Percentiles rank a stretch among this genome's conserved stretches.
Conservation (phyloP, 2,113 vertebrate species). For the Toxotes jaculatrix region DNA sequence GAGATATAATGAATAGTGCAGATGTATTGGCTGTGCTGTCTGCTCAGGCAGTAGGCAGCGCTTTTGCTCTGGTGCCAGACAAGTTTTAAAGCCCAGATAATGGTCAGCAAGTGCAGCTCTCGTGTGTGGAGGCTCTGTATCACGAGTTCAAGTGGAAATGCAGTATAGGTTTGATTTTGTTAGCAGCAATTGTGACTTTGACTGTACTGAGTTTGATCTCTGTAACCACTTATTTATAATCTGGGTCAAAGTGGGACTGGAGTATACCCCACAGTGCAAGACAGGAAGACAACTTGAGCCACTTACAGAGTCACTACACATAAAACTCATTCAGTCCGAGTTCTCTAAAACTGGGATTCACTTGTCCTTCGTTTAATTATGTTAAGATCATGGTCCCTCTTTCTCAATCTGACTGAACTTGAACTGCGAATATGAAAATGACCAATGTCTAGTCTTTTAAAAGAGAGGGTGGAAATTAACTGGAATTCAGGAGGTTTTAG, state of each 20-base stretch:
- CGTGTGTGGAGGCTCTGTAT: neutral
- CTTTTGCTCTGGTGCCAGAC: slow-evolving; percentile 24
- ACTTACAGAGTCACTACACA: slow-evolving; percentile 3
- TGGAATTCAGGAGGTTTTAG: neutral
- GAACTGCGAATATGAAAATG: neutral
- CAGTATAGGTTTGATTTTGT: slow-evolving; percentile 29
- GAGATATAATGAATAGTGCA: slow-evolving; percentile 60
- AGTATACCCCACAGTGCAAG: neutral
- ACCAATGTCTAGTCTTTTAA: neutral
- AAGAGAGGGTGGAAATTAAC: neutral
- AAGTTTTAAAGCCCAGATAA: slow-evolving; percentile 41
- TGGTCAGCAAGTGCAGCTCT: slow-evolving; percentile 39
- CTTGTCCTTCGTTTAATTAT: neutral
- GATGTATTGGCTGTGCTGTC: slow-evolving; percentile 30
- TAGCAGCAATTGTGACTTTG: slow-evolving; percentile 8
- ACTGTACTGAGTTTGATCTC: slow-evolving; percentile 5
- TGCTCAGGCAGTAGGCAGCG: slow-evolving; percentile 25
- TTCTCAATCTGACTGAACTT: neutral
- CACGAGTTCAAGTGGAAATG: slow-evolving; percentile 20
- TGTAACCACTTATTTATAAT: slow-evolving; percentile 22
- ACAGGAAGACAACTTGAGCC: neutral
- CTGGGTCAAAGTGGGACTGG: slow-evolving; percentile 18
- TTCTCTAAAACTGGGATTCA: neutral
- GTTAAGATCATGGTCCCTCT: neutral
- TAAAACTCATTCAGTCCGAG: neutral